phyloP scores from a whole-genome alignment of 2,797 vertebrate species.

The Sternotherus odoratus region DNA sequence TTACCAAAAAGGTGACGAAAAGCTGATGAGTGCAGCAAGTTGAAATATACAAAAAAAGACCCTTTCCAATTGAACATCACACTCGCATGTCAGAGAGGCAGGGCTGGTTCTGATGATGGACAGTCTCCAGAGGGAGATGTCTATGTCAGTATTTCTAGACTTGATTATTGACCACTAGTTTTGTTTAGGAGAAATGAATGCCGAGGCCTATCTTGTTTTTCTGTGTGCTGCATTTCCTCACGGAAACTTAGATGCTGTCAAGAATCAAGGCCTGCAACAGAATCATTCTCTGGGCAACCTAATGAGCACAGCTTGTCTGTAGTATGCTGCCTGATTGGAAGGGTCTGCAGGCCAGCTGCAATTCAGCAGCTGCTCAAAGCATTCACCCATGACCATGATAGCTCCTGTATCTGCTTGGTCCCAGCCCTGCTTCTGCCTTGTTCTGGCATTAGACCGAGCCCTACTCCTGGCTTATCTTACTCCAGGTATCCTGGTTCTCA shows the following conservation, averaged over 20 bases:
- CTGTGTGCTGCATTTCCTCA: not conserved
- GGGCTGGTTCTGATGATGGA: accelerated
- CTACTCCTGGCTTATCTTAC: not conserved
- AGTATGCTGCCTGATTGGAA: not conserved
- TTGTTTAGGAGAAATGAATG: not conserved
- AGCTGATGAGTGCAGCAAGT: accelerated
- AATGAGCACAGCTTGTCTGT: not conserved
- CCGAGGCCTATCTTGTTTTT: not conserved
- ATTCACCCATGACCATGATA: not conserved
- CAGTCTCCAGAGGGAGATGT: not conserved
- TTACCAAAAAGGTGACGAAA: not conserved
- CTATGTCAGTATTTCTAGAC: not conserved
- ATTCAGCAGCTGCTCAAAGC: not conserved
- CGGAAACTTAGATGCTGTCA: not conserved
- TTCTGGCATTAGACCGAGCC: too few relatives aligned
- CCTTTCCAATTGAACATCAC: not conserved
- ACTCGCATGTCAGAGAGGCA: not conserved
- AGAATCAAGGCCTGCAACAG: not conserved
- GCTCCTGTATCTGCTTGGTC: not conserved
- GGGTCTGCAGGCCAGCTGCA: not conserved
- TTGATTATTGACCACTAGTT: not conserved
- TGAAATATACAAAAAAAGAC: not conserved
- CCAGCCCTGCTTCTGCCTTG: not conserved
- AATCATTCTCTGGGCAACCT: not conserved
- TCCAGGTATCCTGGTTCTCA: not conserved